Evolutionary conservation across 2,113 vertebrate species (phyloP).

Genomic region (Saimiri boliviensis): DNA sequence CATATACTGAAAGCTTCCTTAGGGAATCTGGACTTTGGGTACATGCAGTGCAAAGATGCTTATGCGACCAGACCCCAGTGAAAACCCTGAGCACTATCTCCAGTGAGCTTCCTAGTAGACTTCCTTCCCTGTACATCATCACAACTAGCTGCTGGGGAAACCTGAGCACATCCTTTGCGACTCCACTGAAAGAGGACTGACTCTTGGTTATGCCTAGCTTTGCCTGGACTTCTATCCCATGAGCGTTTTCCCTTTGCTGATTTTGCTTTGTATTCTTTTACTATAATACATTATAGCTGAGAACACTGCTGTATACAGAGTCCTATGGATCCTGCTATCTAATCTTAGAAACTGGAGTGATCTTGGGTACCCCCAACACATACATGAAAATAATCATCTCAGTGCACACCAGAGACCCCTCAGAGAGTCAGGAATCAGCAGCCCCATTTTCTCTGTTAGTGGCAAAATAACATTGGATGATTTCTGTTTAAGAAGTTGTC

Average conservation of each 20-base stretch:
- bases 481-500: not conserved
- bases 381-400: not conserved
- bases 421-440: not conserved
- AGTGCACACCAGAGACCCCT: not conserved
- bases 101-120: not conserved
- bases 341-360: not conserved
- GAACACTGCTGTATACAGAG: no score
- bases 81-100: not conserved
- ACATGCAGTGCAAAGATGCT: no score
- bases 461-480: not conserved
- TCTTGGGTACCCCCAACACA: not conserved
- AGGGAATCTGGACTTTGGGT: not conserved
- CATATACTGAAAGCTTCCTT: not conserved
- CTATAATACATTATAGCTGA: not conserved
- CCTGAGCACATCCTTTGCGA: not conserved
- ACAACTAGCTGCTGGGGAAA: rapidly evolving
- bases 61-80: not conserved
- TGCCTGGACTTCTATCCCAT: no score
- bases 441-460: not conserved
- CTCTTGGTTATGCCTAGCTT: no score
- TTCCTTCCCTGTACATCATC: not conserved
- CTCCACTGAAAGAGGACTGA: rapidly evolving
- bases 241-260: not conserved
- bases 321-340: not conserved
- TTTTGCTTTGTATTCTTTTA: not conserved